Evolutionary conservation across 2,888 invertebrate species (phyloP).

Genomic region (Lepidochrysops patricia): DNA sequence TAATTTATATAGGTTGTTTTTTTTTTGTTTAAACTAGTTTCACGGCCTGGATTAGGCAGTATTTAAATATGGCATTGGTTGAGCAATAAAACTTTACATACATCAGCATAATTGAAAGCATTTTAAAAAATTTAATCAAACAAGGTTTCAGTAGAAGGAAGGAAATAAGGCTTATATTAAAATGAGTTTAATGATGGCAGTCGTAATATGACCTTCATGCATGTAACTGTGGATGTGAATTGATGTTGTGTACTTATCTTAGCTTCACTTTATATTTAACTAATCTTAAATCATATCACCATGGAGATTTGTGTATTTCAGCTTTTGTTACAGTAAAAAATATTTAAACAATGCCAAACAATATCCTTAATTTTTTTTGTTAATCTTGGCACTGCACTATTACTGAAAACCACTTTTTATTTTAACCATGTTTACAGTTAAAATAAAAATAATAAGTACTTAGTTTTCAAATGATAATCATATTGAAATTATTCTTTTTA

Average conservation of each 20-base stretch:
- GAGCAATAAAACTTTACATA: neutral
- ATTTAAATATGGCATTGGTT: neutral
- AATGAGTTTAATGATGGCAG: neutral
- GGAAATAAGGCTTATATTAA: neutral
- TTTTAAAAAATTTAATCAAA: neutral
- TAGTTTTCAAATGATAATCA: no score
- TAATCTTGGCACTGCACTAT: no score
- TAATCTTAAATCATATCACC: neutral
- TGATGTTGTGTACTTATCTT: slow-evolving; percentile 6
- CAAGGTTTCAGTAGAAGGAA: neutral
- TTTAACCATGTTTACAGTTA: no score
- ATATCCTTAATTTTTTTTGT: no score
- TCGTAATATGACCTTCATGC: neutral
- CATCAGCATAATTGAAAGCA: neutral
- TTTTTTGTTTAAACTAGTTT: neutral
- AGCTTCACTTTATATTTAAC: slow-evolving; percentile 6
- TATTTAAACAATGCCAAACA: no score
- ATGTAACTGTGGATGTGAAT: neutral
- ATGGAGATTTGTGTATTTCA: neutral
- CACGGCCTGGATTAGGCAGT: neutral
- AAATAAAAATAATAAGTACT: no score
- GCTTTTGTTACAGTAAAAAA: no score
- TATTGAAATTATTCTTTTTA: no score
- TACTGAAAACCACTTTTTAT: no score
- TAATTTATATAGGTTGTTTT: neutral